Base-by-base conservation (phyloP, 2,797 vertebrate species). In the Semaprochilodus insignis region DNA sequence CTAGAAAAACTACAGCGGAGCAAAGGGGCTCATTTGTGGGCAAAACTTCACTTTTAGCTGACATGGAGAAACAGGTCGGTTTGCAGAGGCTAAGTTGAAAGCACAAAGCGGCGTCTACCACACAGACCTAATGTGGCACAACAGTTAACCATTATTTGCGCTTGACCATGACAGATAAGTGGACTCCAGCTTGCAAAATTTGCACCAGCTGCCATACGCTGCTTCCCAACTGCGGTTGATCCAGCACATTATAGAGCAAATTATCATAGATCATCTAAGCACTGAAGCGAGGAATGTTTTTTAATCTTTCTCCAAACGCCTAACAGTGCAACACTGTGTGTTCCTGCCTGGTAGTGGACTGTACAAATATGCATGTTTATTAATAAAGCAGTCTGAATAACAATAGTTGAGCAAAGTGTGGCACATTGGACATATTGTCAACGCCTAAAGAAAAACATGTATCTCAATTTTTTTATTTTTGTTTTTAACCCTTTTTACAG, bases 91-190 rank as follows among this genome's bases (percentile, higher is more conserved):
- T 54, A 25, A 52, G 36, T 27, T 48, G 27, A 40, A 67, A 65
- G 54, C 60, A 77, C 69, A 57, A 71, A 52, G 74, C 36, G 51
- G 57, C 23, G 23, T 81, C 13, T 31, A 78, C 83, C 75, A 40
- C 83, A 81, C 27, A 44, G 34, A 7, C 78, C 60, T 63, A 52
- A 71, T 63, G 65, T 57, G 36, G 55, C 23, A 48, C 69, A 70
- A 36, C 78, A 62, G 67, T 82, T 55, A 73, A 34, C 83, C 62
- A 74, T 82, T 71, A 75, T 70, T 60, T 31, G 1, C 51, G 60
- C 55, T 79, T 85, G 74, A 81, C 70, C 80, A 75, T 79, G 80
- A 79, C 84, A 82, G 77, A 85, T 81, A 82, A 81, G 83, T 75
- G 69, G 59, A 54, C 44, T 71, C 54, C n/a, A 77, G 75, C 80